These are phyloP conservation scores for Leptinotarsa juncta DNA, from an alignment of 2,888 invertebrate species.

Conservation along the genomic window DNA sequence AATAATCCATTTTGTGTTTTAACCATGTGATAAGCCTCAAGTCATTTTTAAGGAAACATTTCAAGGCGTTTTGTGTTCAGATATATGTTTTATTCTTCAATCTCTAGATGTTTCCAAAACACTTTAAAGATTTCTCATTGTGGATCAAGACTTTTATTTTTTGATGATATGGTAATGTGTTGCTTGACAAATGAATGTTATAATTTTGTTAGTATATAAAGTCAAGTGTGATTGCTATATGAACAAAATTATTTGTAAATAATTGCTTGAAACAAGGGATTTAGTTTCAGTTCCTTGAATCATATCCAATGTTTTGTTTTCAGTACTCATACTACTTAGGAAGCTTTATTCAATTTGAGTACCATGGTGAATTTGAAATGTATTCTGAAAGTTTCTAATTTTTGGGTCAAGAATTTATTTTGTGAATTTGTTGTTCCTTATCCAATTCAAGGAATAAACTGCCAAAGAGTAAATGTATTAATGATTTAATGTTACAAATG, in stretches of 20 bases:
- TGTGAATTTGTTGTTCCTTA: conserved; percentile 42
- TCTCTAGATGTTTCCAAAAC: conserved; percentile 2
- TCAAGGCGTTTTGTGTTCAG: conserved; percentile 5
- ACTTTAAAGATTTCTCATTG: not conserved
- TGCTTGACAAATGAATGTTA: conserved; percentile 8
- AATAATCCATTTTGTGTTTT: conserved; percentile 18
- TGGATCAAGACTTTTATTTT: conserved; percentile 1
- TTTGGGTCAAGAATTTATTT: conserved; percentile 23
- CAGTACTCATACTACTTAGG: conserved; percentile 6
- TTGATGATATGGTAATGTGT: conserved; percentile 1
- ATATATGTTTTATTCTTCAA: not conserved
- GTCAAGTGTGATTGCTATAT: conserved; percentile 19
- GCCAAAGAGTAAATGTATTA: conserved; percentile 54
- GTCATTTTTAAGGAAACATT: conserved; percentile 2
- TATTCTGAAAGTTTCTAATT: conserved; percentile 20
- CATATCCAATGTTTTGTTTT: not conserved
- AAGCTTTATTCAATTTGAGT: conserved; percentile 1
- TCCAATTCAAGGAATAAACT: conserved; percentile 52
- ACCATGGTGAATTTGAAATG: conserved; percentile 6
- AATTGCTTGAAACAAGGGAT: conserved; percentile 14
- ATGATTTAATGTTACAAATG: conserved; percentile 50
- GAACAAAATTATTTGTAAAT: conserved; percentile 20
- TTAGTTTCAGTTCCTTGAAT: conserved; percentile 7
- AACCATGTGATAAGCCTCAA: conserved; percentile 22
- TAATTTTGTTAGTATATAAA: conserved; percentile 5